A percentile compares a stretch with the other conserved stretches of the same genome.
These are phyloP conservation scores for Athalia cordata DNA, from an alignment of 2,888 invertebrate species.

Conservation along the genomic window DNA sequence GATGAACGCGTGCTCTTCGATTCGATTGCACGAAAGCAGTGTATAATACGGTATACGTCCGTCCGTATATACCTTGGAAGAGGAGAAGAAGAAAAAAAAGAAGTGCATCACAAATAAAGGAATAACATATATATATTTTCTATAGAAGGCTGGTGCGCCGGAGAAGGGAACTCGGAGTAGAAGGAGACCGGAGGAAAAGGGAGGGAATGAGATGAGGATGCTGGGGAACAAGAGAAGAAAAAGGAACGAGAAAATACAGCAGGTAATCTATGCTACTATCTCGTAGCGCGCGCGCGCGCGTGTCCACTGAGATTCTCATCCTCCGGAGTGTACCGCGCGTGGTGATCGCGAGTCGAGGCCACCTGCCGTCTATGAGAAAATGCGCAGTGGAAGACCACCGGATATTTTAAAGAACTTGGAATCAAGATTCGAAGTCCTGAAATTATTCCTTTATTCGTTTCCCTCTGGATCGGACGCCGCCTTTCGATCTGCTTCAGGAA, in stretches of 20 bases:
- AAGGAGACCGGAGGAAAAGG: slow-evolving; percentile 57
- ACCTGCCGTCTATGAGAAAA: slow-evolving; percentile 62
- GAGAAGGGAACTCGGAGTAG: slow-evolving; percentile 23
- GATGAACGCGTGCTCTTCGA: slow-evolving; percentile 5
- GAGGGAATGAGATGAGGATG: neutral
- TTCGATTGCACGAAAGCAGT: slow-evolving; percentile 16
- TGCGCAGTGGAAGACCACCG: neutral
- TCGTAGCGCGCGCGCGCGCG: slow-evolving; percentile 72
- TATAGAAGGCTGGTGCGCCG: slow-evolving; percentile 17
- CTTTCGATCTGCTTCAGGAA: too few relatives aligned
- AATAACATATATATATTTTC: slow-evolving; percentile 6
- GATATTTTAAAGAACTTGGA: neutral
- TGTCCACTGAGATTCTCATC: slow-evolving; percentile 70
- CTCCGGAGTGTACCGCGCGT: slow-evolving; percentile 50
- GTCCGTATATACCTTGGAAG: slow-evolving; percentile 38
- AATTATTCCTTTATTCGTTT: too few relatives aligned
- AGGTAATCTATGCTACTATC: slow-evolving; percentile 68
- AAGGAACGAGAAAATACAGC: slow-evolving; percentile 15
- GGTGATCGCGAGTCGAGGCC: slow-evolving; percentile 64
- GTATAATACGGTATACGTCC: neutral
- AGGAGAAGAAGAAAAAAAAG: slow-evolving; percentile 49
- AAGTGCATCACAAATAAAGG: slow-evolving; percentile 8
- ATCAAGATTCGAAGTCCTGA: neutral
- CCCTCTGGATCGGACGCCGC: too few relatives aligned
- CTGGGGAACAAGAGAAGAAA: slow-evolving; percentile 9